Evolutionary conservation across 2,888 invertebrate genomes (phyloP).

Genomic region (Xanthia togata): DNA sequence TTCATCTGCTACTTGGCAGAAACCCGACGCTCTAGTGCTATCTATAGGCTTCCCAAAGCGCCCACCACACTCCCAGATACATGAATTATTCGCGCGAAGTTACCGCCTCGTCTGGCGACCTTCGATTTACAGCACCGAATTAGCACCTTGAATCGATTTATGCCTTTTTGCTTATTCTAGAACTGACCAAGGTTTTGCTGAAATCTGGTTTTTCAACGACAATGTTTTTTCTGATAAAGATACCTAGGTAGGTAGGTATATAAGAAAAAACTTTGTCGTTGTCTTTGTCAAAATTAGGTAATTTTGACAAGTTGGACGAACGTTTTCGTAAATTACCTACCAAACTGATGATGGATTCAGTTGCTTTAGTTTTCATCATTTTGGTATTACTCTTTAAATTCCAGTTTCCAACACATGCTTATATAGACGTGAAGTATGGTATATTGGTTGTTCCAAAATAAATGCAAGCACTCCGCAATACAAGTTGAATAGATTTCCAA

Average conservation of each 20-base stretch:
- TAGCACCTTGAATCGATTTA: conserved; percentile 39
- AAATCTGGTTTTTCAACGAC: background rate
- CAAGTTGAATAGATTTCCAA: conserved; percentile 19
- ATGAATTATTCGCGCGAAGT: conserved; percentile 51
- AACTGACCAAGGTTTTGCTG: background rate
- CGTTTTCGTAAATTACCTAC: background rate
- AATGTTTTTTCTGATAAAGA: background rate
- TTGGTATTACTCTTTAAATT: background rate
- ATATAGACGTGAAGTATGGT: background rate
- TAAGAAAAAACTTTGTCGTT: too few species aligned
- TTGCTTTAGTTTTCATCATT: background rate
- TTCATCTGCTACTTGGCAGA: conserved; percentile 41
- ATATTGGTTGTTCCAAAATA: background rate
- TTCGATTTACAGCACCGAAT: conserved; percentile 35
- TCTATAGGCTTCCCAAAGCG: conserved; percentile 33
- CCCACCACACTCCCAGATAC: conserved; percentile 35
- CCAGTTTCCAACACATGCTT: background rate
- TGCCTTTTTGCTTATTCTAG: conserved; percentile 6
- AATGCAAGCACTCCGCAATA: conserved; percentile 8
- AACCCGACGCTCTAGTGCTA: conserved; percentile 29
- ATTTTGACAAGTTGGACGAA: background rate
- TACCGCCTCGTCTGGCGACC: conserved; percentile 35
- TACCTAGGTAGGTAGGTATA: too few species aligned
- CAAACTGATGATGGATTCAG: background rate
- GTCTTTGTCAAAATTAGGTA: too few species aligned